Evolutionary conservation across 2,113 vertebrate species (phyloP).

Genomic region (Toxostoma redivivum): DNA sequence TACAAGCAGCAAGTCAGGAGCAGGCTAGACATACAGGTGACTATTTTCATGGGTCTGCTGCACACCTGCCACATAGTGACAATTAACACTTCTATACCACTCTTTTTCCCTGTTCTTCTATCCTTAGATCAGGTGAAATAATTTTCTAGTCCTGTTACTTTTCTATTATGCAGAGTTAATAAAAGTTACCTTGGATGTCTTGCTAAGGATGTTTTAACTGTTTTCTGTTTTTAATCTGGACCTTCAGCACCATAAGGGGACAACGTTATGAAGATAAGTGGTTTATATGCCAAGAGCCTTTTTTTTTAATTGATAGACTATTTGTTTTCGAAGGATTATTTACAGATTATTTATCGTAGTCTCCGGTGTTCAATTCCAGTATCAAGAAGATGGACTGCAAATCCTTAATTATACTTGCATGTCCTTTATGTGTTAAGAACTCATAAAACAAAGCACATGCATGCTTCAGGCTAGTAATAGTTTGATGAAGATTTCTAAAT

Average conservation of each 20-base stretch:
- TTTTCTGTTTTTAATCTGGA: neutral
- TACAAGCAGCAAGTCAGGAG: neutral
- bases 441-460: conserved; percentile 64
- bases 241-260: neutral
- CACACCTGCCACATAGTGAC: neutral
- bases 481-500: conserved; percentile 76
- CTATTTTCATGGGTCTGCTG: neutral
- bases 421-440: conserved; percentile 54
- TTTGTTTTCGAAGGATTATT: conserved; percentile 54
- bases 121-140: neutral
- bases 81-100: neutral
- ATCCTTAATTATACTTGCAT: conserved; percentile 61
- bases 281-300: neutral
- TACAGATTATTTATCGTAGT: conserved; percentile 58
- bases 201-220: neutral
- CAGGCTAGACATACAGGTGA: accelerated
- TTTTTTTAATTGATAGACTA: conserved; percentile 34
- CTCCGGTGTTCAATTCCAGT: conserved; percentile 36
- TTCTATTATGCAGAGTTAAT: conserved; percentile 34
- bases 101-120: neutral
- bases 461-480: conserved; percentile 43
- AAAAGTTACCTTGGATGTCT: conserved; percentile 12
- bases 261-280: neutral
- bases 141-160: conserved; percentile 12
- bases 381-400: conserved; percentile 68